phyloP scores from a whole-genome alignment of 2,888 invertebrate genomes.

The Tetheella fluctuosa region DNA sequence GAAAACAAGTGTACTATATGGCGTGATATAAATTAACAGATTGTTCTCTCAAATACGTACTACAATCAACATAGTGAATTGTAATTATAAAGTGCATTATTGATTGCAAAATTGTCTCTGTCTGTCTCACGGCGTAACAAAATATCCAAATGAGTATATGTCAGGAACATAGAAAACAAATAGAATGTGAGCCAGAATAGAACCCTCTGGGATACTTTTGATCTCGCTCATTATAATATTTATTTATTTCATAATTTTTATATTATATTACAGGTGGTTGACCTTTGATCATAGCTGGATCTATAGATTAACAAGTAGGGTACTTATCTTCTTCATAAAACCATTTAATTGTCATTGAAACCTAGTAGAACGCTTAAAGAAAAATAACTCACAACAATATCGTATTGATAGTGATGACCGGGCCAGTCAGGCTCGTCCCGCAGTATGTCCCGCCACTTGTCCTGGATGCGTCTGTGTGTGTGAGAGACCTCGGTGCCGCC shows the following conservation, averaged over 20 bases:
- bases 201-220: background rate
- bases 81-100: too few relatives aligned
- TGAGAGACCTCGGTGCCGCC: slow-evolving; percentile 75
- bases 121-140: too few relatives aligned
- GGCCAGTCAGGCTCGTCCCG: slow-evolving; percentile 82
- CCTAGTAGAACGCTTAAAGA: too few relatives aligned
- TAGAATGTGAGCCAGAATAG: background rate
- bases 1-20: too few relatives aligned
- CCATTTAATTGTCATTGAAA: too few relatives aligned
- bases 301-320: background rate
- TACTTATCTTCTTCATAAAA: too few relatives aligned
- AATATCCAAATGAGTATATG: too few relatives aligned
- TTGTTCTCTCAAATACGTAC: too few relatives aligned
- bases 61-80: too few relatives aligned
- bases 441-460: slow-evolving; percentile 90
- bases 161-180: background rate
- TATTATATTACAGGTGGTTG: background rate
- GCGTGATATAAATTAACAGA: too few relatives aligned
- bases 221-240: too few relatives aligned
- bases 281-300: background rate
- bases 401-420: slow-evolving; percentile 83
- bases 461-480: slow-evolving; percentile 86
- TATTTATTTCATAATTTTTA: background rate
- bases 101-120: too few relatives aligned
- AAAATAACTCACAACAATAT: slow-evolving; percentile 88